Evolutionary conservation across 2,888 invertebrate species (phyloP).

Genomic region (Allolobophora icterica): DNA sequence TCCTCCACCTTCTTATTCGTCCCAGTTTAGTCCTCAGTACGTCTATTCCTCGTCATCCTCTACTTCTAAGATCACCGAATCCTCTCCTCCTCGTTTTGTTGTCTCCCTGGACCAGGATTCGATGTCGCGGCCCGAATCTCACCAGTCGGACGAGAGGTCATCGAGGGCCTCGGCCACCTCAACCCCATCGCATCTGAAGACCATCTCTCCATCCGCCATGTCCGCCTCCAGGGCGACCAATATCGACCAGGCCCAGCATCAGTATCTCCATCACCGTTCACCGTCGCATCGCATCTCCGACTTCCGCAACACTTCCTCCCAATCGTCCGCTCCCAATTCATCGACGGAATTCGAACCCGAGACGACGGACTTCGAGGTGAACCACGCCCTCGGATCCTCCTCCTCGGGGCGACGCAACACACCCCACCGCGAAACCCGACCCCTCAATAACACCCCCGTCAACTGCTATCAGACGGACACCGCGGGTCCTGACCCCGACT

Average conservation of each 20-base stretch:
- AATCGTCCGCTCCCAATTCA: conserved; percentile 18
- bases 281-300: neutral
- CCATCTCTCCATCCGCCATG: neutral
- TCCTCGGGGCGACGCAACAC: neutral
- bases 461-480: neutral
- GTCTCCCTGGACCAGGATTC: neutral
- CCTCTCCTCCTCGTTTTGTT: neutral
- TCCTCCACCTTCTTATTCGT: neutral
- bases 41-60: neutral
- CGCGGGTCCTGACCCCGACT: neutral
- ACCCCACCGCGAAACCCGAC: neutral
- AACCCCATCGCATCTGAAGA: neutral
- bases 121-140: neutral
- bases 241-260: neutral
- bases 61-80: neutral
- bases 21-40: neutral
- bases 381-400: neutral
- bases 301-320: neutral
- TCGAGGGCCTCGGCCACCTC: neutral
- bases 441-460: neutral
- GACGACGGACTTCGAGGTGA: neutral
- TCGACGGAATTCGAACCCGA: neutral
- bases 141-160: neutral
- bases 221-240: neutral
- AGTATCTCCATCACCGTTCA: neutral